Conservation (phyloP, 2,113 vertebrate species). For the Todiramphus chloris region DNA sequence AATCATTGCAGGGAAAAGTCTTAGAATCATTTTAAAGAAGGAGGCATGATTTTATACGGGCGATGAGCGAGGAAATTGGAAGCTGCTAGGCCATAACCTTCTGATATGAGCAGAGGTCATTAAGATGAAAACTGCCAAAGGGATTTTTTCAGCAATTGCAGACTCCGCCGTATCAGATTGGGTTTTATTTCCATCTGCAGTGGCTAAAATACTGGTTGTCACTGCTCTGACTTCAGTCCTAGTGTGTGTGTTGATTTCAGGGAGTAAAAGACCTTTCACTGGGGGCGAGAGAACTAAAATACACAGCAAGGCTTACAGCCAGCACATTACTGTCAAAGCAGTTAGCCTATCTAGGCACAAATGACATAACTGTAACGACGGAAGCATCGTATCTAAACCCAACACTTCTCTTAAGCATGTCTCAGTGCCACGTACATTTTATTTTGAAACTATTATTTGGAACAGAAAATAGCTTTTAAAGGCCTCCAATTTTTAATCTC, state of each 20-base stretch:
- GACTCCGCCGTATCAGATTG: neutral
- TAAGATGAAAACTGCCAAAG: neutral
- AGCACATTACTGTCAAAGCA: neutral
- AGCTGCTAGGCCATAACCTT: neutral
- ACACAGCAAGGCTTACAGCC: neutral
- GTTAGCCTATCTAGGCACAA: neutral
- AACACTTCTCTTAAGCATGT: neutral
- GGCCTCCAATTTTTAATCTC: neutral
- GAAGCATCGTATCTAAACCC: neutral
- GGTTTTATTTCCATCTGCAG: slow-evolving; percentile 2
- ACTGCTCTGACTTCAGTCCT: neutral
- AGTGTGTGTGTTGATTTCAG: neutral
- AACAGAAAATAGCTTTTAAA: neutral
- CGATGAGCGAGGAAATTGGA: neutral
- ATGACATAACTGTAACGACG: neutral
- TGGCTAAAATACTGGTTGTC: neutral
- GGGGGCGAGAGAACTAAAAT: neutral
- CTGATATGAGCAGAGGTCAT: neutral
- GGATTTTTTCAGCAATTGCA: slow-evolving; percentile 1
- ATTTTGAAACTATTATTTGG: neutral
- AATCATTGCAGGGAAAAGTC: neutral
- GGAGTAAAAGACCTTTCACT: neutral
- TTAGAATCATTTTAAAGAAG: neutral
- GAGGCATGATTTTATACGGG: neutral
- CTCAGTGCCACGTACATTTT: neutral